These are phyloP conservation scores for Alouatta palliata DNA, from an alignment of 2,113 vertebrate genomes.

Conservation along the genomic window DNA sequence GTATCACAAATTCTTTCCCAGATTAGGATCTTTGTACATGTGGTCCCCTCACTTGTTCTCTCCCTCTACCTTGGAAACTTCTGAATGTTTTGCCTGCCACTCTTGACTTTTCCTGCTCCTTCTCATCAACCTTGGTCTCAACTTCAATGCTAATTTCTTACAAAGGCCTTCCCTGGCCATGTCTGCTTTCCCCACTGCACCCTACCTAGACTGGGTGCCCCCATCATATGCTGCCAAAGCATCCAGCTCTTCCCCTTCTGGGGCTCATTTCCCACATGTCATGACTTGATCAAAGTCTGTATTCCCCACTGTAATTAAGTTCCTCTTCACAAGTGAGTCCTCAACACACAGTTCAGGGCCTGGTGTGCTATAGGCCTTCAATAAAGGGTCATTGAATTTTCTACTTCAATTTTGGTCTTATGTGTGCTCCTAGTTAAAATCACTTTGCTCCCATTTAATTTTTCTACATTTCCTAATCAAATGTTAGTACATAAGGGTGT, in stretches of 20 bases:
- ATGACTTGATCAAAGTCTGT: slow-evolving; percentile 56
- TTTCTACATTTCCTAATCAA: not conserved
- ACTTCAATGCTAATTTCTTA: not conserved
- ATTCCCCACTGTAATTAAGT: slow-evolving; percentile 29
- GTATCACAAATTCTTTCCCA: not conserved
- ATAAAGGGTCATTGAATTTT: not conserved
- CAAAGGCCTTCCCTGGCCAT: not conserved
- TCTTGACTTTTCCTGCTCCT: not conserved
- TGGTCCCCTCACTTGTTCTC: not conserved
- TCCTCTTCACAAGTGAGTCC: not conserved
- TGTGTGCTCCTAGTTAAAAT: not conserved
- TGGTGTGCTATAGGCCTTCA: not conserved
- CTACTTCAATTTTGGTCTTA: slow-evolving; percentile 28
- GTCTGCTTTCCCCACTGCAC: no score
- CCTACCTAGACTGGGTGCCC: not conserved
- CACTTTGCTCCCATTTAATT: not conserved
- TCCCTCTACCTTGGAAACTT: not conserved
- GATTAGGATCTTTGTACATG: not conserved
- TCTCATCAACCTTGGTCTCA: not conserved
- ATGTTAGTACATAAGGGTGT: not conserved
- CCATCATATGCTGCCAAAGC: not conserved
- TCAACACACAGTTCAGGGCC: not conserved
- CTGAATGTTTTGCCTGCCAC: not conserved
- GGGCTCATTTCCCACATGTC: not conserved
- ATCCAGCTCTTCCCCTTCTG: not conserved